phyloP scores from a whole-genome alignment of 2,888 invertebrate genomes.

The Amiota mariae region DNA sequence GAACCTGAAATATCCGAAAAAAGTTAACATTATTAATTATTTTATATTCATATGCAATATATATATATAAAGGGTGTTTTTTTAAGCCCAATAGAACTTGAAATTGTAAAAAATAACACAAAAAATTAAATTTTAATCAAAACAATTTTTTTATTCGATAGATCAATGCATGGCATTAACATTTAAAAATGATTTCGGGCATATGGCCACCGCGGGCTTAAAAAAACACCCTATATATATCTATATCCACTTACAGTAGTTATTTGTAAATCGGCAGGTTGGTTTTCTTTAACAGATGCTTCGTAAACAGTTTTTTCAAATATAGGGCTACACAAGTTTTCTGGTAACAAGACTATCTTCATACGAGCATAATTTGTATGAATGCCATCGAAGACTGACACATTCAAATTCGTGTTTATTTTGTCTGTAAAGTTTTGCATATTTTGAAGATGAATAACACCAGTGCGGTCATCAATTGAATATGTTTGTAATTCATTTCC shows the following conservation, averaged over 20 bases:
- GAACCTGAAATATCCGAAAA: slow-evolving; percentile 74
- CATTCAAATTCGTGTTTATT: slow-evolving; percentile 83
- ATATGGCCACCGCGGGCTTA: too few relatives aligned
- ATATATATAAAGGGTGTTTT: too few relatives aligned
- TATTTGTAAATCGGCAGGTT: slow-evolving; percentile 83
- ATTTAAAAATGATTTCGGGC: too few relatives aligned
- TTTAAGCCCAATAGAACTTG: too few relatives aligned
- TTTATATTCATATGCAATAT: too few relatives aligned
- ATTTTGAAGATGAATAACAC: slow-evolving; percentile 82
- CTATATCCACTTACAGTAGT: slow-evolving; percentile 79
- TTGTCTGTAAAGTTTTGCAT: slow-evolving; percentile 82
- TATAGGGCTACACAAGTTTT: slow-evolving; percentile 85
- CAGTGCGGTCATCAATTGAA: slow-evolving; percentile 77
- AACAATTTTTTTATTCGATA: too few relatives aligned
- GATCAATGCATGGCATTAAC: too few relatives aligned
- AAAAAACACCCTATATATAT: too few relatives aligned
- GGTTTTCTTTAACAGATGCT: slow-evolving; percentile 87
- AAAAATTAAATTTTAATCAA: too few relatives aligned
- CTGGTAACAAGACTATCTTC: slow-evolving; percentile 84
- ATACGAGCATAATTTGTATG: slow-evolving; percentile 91
- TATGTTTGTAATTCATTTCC: slow-evolving; percentile 87
- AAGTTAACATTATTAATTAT: background rate
- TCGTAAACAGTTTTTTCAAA: slow-evolving; percentile 87
- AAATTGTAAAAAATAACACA: too few relatives aligned
- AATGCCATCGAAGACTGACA: slow-evolving; percentile 96